Conservation (phyloP, 2,888 invertebrate genomes). For the Trissonchulus sp. region DNA sequence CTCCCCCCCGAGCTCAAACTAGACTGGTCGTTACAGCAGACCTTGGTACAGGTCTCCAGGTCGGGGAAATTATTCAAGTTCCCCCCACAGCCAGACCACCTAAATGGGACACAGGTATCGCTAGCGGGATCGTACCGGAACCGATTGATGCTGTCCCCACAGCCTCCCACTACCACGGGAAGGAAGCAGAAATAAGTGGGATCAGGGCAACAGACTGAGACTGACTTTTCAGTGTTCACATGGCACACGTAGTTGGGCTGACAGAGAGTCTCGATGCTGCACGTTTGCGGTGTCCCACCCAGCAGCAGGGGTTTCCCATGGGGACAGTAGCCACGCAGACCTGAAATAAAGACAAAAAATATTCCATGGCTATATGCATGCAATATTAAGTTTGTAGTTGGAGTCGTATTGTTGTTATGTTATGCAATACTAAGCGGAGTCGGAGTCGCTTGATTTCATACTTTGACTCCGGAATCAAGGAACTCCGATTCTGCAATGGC, state of each 20-base stretch:
- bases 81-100: conserved; percentile 37
- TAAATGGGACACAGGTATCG: conserved; percentile 40
- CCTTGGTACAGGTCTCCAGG: conserved; percentile 33
- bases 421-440: not conserved
- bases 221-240: conserved; percentile 30
- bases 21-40: conserved; percentile 36
- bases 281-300: conserved; percentile 26
- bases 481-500: too few species aligned
- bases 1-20: too few species aligned
- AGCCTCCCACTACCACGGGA: conserved; percentile 31
- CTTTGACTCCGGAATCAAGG: too few species aligned
- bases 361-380: too few species aligned
- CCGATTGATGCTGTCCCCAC: conserved; percentile 27
- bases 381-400: too few species aligned
- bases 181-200: conserved; percentile 37
- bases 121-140: conserved; percentile 37
- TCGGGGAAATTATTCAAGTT: conserved; percentile 37
- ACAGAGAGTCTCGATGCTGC: conserved; percentile 35
- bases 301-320: conserved; percentile 34
- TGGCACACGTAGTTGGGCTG: conserved; percentile 33
- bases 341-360: conserved; percentile 2
- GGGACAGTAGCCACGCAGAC: conserved; percentile 34
- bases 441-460: not conserved
- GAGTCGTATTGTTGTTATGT: too few species aligned
- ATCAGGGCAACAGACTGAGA: conserved; percentile 42